phyloP scores from a whole-genome alignment of 2,797 vertebrate species.

The Dendrocincla fuliginosa region DNA sequence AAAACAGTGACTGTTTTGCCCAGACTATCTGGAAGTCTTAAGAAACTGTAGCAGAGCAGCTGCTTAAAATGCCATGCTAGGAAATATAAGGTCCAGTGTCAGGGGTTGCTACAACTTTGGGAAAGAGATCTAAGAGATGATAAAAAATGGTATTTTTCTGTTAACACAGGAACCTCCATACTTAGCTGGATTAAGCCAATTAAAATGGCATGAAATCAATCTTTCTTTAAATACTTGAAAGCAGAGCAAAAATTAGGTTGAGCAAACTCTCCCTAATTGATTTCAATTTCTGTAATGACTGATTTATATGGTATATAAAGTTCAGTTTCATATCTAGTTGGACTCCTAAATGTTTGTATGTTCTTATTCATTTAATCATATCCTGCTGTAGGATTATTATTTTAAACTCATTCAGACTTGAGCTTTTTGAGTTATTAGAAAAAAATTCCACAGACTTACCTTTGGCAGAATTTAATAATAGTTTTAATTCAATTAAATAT shows the following conservation, averaged over 20 bases:
- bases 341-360: slow-evolving; percentile 51
- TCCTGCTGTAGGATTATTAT: slow-evolving; percentile 64
- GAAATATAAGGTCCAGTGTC: not conserved
- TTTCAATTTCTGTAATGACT: slow-evolving; percentile 69
- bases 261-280: slow-evolving; percentile 26
- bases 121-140: not conserved
- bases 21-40: not conserved
- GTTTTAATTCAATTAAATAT: slow-evolving; percentile 72
- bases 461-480: slow-evolving; percentile 66
- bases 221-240: slow-evolving; percentile 60
- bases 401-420: slow-evolving; percentile 71
- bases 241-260: slow-evolving; percentile 49
- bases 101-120: not conserved
- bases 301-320: slow-evolving; percentile 60
- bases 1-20: not conserved
- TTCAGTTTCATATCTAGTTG: slow-evolving; percentile 39
- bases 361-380: slow-evolving; percentile 65
- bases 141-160: not conserved
- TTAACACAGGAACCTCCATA: slow-evolving; percentile 41
- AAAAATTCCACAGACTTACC: slow-evolving; percentile 58
- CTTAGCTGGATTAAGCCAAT: slow-evolving; percentile 53
- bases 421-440: slow-evolving; percentile 75
- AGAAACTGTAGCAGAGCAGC: not conserved
- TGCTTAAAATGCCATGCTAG: not conserved
- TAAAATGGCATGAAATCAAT: slow-evolving; percentile 60